phyloP scores from a whole-genome alignment of 2,113 vertebrate genomes.

The Zosterops lateralis region DNA sequence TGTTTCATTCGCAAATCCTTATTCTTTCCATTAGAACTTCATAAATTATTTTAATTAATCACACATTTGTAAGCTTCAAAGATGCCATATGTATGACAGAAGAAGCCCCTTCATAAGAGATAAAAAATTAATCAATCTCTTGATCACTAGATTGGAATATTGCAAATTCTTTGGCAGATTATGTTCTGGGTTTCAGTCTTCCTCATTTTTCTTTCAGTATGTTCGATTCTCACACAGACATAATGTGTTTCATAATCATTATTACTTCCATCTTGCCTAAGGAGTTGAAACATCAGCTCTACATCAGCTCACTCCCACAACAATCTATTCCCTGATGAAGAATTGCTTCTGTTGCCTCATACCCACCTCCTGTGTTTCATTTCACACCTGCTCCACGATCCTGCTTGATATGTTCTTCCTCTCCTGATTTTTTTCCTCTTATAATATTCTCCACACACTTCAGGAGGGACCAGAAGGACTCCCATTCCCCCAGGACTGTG shows the following conservation, averaged over 20 bases:
- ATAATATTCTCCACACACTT: background rate
- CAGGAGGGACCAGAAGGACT: background rate
- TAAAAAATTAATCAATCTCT: background rate
- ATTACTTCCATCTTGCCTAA: background rate
- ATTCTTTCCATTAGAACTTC: background rate
- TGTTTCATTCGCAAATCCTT: background rate
- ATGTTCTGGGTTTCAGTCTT: background rate
- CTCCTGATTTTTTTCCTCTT: background rate
- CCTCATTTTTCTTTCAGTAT: background rate
- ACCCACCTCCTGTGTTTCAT: background rate
- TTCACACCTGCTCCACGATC: background rate
- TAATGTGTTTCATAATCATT: background rate
- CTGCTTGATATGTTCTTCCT: rapidly evolving
- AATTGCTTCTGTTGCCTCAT: background rate
- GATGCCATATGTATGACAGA: background rate
- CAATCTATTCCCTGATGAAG: background rate
- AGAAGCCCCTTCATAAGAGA: background rate
- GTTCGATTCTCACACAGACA: background rate
- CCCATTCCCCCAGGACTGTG: background rate
- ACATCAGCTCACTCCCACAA: background rate
- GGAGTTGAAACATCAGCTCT: background rate
- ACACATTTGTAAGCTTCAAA: background rate
- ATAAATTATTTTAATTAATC: background rate
- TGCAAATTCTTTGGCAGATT: background rate
- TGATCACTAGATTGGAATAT: background rate